Base-by-base conservation (phyloP, 37 sponge, comb jelly and placozoan genomes). In the Agelas oroides region DNA sequence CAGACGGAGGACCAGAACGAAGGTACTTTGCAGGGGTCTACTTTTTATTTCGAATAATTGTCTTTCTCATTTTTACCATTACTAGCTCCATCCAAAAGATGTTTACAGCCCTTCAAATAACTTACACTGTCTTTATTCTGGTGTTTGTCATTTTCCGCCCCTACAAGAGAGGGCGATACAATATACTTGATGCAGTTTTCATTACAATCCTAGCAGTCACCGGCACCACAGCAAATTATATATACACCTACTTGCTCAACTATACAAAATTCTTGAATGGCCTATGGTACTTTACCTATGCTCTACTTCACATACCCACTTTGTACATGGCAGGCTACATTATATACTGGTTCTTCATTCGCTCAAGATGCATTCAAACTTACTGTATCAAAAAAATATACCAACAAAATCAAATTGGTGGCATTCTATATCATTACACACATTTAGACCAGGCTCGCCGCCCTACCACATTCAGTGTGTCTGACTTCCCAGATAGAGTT, bases 141-240 rank as follows among this genome's bases (percentile, higher is more conserved):
- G 5, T 73, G 6, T 1, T 80, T 21, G 81, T 39, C 16, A 32
- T 73, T 15, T 21, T 73, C 6, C 80, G 62, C 18, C 87, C 87
- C 0, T 87, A 87, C 59, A 87, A 87, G 41, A 80, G 62, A 15
- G 23, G 52, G 0, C 72, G n/a, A 34, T 73, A 78, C 75, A 87
- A n/a, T n/a, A n/a, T n/a, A n/a, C n/a, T n/a, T n/a, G n/a, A n/a
- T n/a, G n/a, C n/a, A n/a, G n/a, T n/a, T 21, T 83, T 83, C 54
- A 40, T 73, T 17, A 12, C 33, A 23, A 63, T 83, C 31, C 54
- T 83, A 15, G 74, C 38, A 0, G 40, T 60, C n/a, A 34, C 25
- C 3, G 52, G 56, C 54, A 8, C 14, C 53, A 34, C 25, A 5
- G 28, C 21, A 11, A 2, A 24, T 12, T 66, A 67, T 52, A n/a